Conservation (phyloP, 2,113 vertebrate species). For the Cebus imitator region DNA sequence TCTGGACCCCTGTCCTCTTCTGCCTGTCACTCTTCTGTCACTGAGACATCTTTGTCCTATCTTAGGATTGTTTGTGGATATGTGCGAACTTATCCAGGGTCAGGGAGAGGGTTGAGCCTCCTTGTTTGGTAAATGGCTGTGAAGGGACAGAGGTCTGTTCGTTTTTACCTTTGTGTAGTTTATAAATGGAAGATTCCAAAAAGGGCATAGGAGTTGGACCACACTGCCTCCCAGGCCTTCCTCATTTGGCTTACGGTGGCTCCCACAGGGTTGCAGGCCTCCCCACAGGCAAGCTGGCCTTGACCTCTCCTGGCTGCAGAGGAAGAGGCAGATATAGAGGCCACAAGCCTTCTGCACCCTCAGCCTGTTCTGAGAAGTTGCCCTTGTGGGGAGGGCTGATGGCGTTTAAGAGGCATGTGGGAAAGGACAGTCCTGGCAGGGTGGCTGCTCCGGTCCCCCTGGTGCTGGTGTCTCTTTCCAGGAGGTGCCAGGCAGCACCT, state of each 20-base stretch:
- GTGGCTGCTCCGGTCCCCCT: background rate
- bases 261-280: background rate
- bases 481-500: background rate
- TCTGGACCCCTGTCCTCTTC: background rate
- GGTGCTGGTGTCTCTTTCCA: background rate
- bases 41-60: background rate
- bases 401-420: too few species aligned
- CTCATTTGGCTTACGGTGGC: background rate
- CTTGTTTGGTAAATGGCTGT: background rate
- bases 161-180: background rate
- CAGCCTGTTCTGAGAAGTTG: background rate
- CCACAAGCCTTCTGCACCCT: background rate
- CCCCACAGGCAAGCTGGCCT: background rate
- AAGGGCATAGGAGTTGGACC: background rate
- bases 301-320: background rate
- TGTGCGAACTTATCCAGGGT: background rate
- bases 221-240: background rate
- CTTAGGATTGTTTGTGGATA: background rate
- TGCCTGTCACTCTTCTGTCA: background rate
- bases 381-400: rapidly evolving
- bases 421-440: background rate
- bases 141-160: background rate
- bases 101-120: background rate
- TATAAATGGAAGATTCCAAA: background rate
- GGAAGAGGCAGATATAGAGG: too few species aligned